A percentile compares a stretch with the other conserved stretches of the same genome.
Conservation (phyloP, 2,888 invertebrate genomes). For the Ophion ventricosus region DNA sequence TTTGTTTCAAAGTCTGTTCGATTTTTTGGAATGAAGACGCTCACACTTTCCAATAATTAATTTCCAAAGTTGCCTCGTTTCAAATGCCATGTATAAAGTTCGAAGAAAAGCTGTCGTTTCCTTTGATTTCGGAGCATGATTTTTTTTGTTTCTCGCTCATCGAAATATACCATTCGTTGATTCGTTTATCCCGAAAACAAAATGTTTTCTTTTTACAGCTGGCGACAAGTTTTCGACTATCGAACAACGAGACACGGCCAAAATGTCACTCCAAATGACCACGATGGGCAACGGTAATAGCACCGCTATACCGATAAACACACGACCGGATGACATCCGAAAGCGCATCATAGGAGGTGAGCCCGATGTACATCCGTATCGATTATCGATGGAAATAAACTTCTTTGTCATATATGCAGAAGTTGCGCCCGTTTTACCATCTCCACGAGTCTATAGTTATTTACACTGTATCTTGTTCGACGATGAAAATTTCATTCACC, state of each 20-base stretch:
- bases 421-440: too few species aligned
- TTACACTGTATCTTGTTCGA: not conserved
- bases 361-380: not conserved
- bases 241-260: slow-evolving; percentile 70
- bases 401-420: not conserved
- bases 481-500: slow-evolving; percentile 19
- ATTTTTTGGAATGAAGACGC: too few species aligned
- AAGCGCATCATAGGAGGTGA: slow-evolving; percentile 73
- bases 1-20: too few species aligned
- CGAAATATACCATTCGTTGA: too few species aligned
- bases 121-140: too few species aligned
- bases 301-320: slow-evolving; percentile 76
- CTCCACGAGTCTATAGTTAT: too few species aligned
- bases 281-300: slow-evolving; percentile 77
- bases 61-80: too few species aligned
- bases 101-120: too few species aligned
- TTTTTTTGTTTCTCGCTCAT: too few species aligned
- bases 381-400: slow-evolving; percentile 17
- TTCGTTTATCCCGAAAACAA: too few species aligned
- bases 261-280: slow-evolving; percentile 78
- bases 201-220: slow-evolving; percentile 68
- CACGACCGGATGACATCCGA: slow-evolving; percentile 79
- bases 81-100: too few species aligned
- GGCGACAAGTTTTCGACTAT: slow-evolving; percentile 74
- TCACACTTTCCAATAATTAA: too few species aligned